A percentile compares a stretch with the other conserved stretches of the same genome.
Evolutionary conservation across 2,113 vertebrate genomes (phyloP).

Genomic region (Hypomesus transpacificus): DNA sequence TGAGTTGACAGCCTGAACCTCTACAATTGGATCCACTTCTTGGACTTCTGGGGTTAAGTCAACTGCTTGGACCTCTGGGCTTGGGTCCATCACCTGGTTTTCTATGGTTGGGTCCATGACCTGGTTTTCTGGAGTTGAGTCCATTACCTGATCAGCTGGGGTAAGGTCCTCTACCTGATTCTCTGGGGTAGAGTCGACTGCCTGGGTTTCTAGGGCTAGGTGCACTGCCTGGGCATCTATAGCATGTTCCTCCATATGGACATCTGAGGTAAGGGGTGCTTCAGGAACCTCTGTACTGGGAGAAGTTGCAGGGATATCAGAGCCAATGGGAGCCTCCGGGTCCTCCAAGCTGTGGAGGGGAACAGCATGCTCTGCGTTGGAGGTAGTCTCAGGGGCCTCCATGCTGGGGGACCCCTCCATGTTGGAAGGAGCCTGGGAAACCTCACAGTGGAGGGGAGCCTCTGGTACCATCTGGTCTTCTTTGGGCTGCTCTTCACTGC

Average conservation of each 20-base stretch:
- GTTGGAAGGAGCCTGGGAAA: background rate
- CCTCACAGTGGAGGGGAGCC: background rate
- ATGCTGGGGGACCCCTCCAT: background rate
- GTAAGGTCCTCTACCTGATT: too few relatives aligned
- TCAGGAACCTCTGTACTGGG: background rate
- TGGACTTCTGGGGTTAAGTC: too few relatives aligned
- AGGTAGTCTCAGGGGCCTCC: background rate
- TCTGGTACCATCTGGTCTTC: background rate
- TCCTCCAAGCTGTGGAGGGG: background rate
- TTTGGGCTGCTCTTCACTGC: conserved; percentile 14
- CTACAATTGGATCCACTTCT: too few relatives aligned
- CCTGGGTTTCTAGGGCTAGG: too few relatives aligned
- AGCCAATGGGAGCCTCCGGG: background rate
- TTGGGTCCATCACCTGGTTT: too few relatives aligned
- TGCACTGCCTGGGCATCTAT: too few relatives aligned
- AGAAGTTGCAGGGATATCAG: background rate
- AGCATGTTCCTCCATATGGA: too few relatives aligned
- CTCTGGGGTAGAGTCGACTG: too few relatives aligned
- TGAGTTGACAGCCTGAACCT: background rate
- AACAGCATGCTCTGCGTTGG: background rate
- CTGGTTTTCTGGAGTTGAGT: too few relatives aligned
- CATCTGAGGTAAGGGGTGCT: background rate
- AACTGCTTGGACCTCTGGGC: too few relatives aligned
- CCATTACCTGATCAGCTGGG: too few relatives aligned
- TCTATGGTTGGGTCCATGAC: too few relatives aligned